Conservation (phyloP, 2,113 vertebrate species). For the Sander lucioperca region DNA sequence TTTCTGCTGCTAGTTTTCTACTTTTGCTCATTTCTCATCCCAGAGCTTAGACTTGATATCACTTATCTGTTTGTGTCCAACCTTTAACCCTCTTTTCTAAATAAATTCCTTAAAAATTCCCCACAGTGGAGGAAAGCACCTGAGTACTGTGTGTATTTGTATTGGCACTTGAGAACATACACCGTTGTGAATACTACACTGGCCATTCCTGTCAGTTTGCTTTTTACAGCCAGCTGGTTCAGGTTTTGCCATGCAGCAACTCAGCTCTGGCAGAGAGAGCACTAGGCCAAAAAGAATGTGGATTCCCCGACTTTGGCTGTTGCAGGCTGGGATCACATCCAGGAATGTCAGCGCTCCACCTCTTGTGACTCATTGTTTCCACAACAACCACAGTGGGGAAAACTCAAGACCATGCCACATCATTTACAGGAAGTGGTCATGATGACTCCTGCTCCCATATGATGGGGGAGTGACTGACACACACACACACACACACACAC, state of each 20-base stretch:
- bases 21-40: not conserved
- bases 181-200: not conserved
- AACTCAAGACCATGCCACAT: constrained; percentile 1
- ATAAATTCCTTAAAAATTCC: rapidly evolving
- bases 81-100: not conserved
- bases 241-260: not conserved
- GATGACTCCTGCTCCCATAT: constrained; percentile 29
- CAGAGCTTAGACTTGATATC: not conserved
- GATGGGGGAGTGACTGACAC: not conserved
- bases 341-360: constrained; percentile 66
- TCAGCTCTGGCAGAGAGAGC: not conserved
- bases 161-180: too few relatives aligned
- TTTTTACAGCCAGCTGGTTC: not conserved
- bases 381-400: constrained; percentile 44
- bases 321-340: constrained; percentile 45
- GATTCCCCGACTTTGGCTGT: constrained; percentile 10
- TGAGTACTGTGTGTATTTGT: not conserved
- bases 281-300: not conserved
- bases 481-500: not conserved
- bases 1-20: not conserved
- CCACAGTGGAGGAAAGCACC: not conserved
- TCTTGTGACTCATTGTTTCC: constrained; percentile 75
- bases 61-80: not conserved
- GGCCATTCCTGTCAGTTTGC: not conserved
- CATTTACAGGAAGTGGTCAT: constrained; percentile 73